Evolutionary conservation across 2,113 vertebrate genomes (phyloP).

Genomic region (Solenodon paradoxus): DNA sequence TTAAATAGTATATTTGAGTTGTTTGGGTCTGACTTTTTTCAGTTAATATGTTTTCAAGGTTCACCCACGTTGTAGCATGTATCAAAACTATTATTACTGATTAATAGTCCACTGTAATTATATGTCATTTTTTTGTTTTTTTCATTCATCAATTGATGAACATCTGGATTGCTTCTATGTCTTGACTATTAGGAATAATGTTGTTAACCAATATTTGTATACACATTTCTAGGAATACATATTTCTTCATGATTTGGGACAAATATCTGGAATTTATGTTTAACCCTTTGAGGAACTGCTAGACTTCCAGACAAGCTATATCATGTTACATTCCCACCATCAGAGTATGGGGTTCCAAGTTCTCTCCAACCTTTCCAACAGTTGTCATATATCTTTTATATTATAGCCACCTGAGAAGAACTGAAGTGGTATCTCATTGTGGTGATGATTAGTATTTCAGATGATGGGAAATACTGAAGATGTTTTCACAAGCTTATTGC

Average conservation of each 20-base stretch:
- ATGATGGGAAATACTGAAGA: not conserved
- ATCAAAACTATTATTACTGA: not conserved
- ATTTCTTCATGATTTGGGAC: no score
- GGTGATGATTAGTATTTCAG: not conserved
- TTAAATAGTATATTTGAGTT: not conserved
- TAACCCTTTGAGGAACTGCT: not conserved
- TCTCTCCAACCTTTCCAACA: not conserved
- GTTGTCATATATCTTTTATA: not conserved
- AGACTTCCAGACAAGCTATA: not conserved
- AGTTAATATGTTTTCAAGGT: not conserved
- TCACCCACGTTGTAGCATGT: no score
- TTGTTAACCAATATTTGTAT: not conserved
- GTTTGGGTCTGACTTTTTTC: not conserved
- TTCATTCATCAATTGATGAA: not conserved
- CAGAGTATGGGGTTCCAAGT: rapidly evolving
- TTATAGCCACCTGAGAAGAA: not conserved
- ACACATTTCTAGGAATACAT: not conserved
- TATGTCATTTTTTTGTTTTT: not conserved
- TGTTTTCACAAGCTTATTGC: not conserved
- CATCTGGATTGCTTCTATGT: not conserved
- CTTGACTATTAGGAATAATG: not conserved
- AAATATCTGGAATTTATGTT: not conserved
- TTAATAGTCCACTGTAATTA: not conserved
- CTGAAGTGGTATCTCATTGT: not conserved
- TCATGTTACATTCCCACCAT: not conserved